These are phyloP conservation scores for Alviniconcha marisindica DNA, from an alignment of 1,140 invertebrate genomes.

Conservation along the genomic window DNA sequence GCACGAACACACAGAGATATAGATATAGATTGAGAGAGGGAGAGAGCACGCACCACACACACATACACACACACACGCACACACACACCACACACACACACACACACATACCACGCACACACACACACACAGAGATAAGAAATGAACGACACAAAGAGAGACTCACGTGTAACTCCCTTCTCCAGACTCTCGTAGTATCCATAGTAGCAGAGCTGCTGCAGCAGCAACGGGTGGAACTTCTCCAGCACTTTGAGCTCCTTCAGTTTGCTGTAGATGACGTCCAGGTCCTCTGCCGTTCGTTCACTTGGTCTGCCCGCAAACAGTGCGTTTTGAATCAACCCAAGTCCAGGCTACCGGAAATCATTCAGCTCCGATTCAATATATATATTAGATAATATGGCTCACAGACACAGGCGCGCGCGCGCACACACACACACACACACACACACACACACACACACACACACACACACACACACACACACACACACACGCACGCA, in stretches of 20 bases:
- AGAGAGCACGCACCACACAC: neutral
- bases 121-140: neutral
- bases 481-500: neutral
- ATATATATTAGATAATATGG: no score
- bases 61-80: neutral
- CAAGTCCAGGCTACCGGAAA: no score
- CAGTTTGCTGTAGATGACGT: constrained; percentile 75
- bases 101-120: neutral
- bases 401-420: neutral
- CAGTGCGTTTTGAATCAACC: no score
- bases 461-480: constrained; percentile 12
- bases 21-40: no score
- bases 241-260: constrained; percentile 80
- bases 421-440: neutral
- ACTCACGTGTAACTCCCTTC: constrained; percentile 87
- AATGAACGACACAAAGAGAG: neutral
- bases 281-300: constrained; percentile 83
- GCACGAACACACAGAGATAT: neutral
- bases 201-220: constrained; percentile 84
- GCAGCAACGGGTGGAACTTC: constrained; percentile 82
- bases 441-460: neutral
- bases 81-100: neutral
- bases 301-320: constrained; percentile 81
- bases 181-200: constrained; percentile 85
- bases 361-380: no score